A percentile compares a stretch with the other conserved stretches of the same genome.
phyloP scores from a whole-genome alignment of 30 jellyfish, hydroid and myxozoan species.

The Aurelia sp. region DNA sequence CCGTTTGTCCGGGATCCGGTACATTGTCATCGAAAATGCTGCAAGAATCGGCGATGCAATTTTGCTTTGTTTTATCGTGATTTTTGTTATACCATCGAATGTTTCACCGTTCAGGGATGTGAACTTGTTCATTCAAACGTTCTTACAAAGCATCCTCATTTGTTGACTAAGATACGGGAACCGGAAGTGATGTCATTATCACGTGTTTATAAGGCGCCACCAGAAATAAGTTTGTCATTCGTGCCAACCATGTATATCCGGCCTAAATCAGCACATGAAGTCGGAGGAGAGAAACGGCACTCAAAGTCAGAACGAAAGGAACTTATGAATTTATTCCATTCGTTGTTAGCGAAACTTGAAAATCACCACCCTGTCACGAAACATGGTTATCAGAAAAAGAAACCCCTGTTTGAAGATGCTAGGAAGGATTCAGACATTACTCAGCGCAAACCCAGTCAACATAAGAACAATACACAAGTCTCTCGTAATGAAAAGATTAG shows the following conservation, averaged over 20 bases:
- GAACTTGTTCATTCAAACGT: conserved; percentile 53
- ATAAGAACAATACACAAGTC: background rate
- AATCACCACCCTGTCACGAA: conserved; percentile 9
- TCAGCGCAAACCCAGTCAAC: background rate
- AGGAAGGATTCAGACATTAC: conserved; percentile 2
- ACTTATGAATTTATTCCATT: conserved; percentile 43
- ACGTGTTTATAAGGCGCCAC: conserved; percentile 61
- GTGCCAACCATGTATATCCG: conserved; percentile 56
- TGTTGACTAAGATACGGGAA: conserved; percentile 76
- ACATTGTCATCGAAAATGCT: conserved; percentile 85
- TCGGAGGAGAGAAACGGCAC: background rate
- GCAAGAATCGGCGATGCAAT: conserved; percentile 74
- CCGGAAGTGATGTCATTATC: conserved; percentile 59
- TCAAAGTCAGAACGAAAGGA: background rate
- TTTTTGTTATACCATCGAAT: conserved; percentile 84
- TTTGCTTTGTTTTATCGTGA: conserved; percentile 86
- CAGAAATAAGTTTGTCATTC: conserved; percentile 46
- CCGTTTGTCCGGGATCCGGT: conserved; percentile 71
- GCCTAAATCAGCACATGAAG: conserved; percentile 39
- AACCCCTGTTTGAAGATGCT: conserved; percentile 11
- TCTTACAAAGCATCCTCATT: conserved; percentile 65
- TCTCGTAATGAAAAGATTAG: background rate
- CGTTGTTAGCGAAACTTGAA: conserved; percentile 25
- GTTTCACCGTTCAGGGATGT: conserved; percentile 69
- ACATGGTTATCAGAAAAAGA: background rate